Evolutionary conservation across 2,113 vertebrate genomes (phyloP).

Genomic region (Dicerorhinus sumatrensis): DNA sequence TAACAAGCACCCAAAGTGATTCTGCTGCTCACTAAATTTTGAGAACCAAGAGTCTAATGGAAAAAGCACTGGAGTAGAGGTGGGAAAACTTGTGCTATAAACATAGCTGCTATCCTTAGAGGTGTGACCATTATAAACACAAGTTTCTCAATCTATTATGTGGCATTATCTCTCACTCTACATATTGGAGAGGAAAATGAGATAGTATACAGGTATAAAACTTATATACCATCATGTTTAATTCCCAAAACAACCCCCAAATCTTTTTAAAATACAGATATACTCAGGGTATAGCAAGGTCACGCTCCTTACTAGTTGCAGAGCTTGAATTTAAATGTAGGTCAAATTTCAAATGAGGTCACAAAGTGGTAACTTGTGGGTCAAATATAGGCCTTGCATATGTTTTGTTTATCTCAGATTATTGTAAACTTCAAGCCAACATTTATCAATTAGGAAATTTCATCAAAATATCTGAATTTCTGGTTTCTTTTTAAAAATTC

Average conservation of each 20-base stretch:
- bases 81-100: background rate
- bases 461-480: background rate
- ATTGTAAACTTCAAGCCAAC: constrained; percentile 26
- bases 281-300: background rate
- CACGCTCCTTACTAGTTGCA: background rate
- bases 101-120: background rate
- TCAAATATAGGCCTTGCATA: background rate
- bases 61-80: background rate
- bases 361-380: background rate
- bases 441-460: background rate
- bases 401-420: background rate
- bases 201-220: background rate
- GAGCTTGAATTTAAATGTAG: background rate
- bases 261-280: background rate
- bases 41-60: background rate
- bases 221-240: background rate
- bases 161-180: background rate
- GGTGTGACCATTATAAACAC: background rate
- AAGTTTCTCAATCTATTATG: background rate
- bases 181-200: background rate
- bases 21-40: background rate
- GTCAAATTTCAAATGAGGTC: constrained; percentile 4
- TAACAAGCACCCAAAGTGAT: background rate
- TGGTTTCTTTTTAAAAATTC: background rate
- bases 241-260: background rate